Percentiles rank a stretch among this genome's conserved stretches.
These are phyloP conservation scores for Scrobipalpa costella DNA, from an alignment of 2,888 invertebrate genomes.

Conservation along the genomic window DNA sequence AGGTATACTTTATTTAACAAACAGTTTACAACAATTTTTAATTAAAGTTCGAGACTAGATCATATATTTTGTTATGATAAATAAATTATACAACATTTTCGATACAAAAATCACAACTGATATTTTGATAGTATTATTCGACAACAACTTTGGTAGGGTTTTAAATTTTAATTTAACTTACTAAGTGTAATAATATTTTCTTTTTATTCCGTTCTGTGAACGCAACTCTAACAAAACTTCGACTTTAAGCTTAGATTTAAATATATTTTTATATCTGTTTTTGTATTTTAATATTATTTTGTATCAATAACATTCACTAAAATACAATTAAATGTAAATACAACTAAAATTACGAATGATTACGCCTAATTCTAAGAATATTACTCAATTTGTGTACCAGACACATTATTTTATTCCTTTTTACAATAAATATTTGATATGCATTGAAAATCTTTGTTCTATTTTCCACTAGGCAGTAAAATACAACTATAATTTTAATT, in stretches of 20 bases:
- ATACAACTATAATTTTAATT: no score
- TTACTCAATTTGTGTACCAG: conserved; percentile 56
- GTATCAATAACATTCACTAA: background rate
- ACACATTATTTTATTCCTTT: conserved; percentile 45
- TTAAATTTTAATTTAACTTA: background rate
- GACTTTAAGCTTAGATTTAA: background rate
- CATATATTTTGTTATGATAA: no score
- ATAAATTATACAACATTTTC: background rate
- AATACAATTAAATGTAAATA: background rate
- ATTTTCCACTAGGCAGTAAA: conserved; percentile 18
- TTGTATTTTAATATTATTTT: conserved; percentile 4
- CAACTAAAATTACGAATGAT: background rate
- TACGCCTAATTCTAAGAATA: conserved; percentile 19
- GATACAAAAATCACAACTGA: background rate
- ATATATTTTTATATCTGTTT: background rate
- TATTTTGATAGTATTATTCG: background rate
- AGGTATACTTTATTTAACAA: conserved; percentile 34
- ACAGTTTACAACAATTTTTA: conserved; percentile 40
- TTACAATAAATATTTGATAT: conserved; percentile 42
- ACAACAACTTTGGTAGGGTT: background rate
- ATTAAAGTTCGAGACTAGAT: no score
- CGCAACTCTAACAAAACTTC: conserved; percentile 7
- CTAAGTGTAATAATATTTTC: background rate
- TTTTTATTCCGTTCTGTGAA: no score
- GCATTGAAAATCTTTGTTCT: conserved; percentile 35